A percentile compares a stretch with the other conserved stretches of the same genome.
phyloP scores from a whole-genome alignment of 2,797 vertebrate species.

The Eulemur mongoz region DNA sequence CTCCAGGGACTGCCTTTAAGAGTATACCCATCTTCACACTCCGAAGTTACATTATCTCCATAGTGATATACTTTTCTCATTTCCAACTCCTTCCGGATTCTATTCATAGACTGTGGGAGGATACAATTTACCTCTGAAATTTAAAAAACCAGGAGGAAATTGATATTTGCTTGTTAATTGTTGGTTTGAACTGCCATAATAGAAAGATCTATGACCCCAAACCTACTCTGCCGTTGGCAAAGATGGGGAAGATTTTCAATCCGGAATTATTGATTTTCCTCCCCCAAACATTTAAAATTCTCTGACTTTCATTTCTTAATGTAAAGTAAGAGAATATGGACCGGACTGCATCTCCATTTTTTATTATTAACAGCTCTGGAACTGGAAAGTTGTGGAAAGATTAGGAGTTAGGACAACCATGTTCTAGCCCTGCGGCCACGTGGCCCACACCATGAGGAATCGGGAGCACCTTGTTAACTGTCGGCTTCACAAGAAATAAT shows the following conservation, averaged over 20 bases:
- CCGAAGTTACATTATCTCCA: conserved; percentile 77
- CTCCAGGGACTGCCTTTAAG: conserved; percentile 76
- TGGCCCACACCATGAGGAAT: not conserved
- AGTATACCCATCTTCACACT: conserved; percentile 77
- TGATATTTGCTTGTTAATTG: not conserved
- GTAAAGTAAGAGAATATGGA: not conserved
- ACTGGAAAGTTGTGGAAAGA: not conserved
- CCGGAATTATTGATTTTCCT: not conserved
- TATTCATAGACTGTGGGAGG: conserved; percentile 70
- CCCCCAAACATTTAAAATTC: not conserved
- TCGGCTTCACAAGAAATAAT: not conserved
- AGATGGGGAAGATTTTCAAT: not conserved
- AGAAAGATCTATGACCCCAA: not conserved
- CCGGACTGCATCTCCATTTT: not conserved
- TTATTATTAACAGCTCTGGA: not conserved
- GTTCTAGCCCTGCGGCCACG: not conserved
- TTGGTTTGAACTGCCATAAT: not conserved
- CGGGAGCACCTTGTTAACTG: not conserved
- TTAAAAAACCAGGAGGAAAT: conserved; percentile 11
- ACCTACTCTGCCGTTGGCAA: not conserved
- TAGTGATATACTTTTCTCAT: conserved; percentile 61
- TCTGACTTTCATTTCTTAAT: conserved; percentile 22
- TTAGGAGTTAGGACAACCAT: not conserved
- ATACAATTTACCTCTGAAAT: conserved; percentile 82
- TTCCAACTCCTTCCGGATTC: conserved; percentile 46